These are phyloP conservation scores for Pteronura brasiliensis DNA, from an alignment of 2,113 vertebrate genomes.

Conservation along the genomic window DNA sequence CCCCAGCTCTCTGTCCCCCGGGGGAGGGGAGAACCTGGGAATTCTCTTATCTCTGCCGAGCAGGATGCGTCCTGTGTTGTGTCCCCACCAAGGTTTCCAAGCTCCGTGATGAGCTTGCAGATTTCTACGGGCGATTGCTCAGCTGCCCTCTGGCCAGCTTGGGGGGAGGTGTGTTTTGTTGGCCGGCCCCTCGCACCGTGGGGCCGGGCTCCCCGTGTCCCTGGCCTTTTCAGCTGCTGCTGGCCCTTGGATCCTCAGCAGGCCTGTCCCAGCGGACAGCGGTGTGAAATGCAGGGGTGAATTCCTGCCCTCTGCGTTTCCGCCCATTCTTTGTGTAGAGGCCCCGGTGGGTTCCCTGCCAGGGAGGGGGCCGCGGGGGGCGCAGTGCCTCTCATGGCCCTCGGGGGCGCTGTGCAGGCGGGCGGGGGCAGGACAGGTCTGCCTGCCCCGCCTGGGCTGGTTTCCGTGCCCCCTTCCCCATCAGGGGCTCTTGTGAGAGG, in stretches of 20 bases:
- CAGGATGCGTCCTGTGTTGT: conserved; percentile 68
- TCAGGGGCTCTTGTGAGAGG: neutral
- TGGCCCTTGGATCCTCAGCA: neutral
- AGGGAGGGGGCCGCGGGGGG: neutral
- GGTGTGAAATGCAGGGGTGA: conserved; percentile 49
- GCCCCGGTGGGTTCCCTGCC: neutral
- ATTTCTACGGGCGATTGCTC: conserved; percentile 15
- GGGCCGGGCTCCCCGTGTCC: neutral
- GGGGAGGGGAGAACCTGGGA: conserved; percentile 64
- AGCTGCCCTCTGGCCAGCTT: neutral
- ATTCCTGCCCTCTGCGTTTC: conserved; percentile 63
- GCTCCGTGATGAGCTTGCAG: conserved; percentile 74
- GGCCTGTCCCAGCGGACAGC: neutral
- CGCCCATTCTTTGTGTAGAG: conserved; percentile 59
- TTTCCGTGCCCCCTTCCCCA: neutral
- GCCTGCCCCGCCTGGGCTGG: neutral
- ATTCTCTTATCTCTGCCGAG: conserved; percentile 70
- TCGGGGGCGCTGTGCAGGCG: neutral
- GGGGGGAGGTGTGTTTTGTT: conserved; percentile 49
- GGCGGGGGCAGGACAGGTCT: neutral
- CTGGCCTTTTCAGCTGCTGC: conserved; percentile 38
- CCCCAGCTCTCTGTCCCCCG: conserved; percentile 31
- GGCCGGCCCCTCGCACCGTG: neutral
- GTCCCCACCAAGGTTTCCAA: conserved; percentile 62
- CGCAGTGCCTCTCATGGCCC: neutral